phyloP scores from a whole-genome alignment of 2,797 vertebrate genomes.

The Sebastes taczanowskii region DNA sequence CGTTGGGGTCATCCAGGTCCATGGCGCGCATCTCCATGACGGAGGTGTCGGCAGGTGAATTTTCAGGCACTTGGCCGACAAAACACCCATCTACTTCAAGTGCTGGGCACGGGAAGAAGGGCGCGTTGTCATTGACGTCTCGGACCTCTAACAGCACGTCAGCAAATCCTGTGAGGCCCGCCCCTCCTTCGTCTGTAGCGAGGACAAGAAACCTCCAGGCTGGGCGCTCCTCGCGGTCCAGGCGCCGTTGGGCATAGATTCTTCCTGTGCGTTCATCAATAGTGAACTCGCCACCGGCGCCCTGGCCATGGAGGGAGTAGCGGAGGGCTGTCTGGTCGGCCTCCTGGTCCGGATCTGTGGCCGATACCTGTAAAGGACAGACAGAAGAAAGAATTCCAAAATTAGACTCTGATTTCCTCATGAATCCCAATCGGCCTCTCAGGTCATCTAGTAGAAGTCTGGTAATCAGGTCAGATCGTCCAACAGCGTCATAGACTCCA shows the following conservation, averaged over 20 bases:
- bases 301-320: conserved; percentile 90
- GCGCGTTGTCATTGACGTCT: conserved; percentile 89
- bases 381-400: background rate
- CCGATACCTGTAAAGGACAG: conserved; percentile 83
- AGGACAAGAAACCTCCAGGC: conserved; percentile 89
- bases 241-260: conserved; percentile 81
- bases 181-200: conserved; percentile 88
- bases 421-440: background rate
- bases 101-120: conserved; percentile 85
- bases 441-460: background rate
- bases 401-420: background rate
- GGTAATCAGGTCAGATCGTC: background rate
- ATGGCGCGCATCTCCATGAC: conserved; percentile 91
- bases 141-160: conserved; percentile 88
- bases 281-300: conserved; percentile 86
- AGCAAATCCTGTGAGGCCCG: conserved; percentile 90
- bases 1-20: conserved; percentile 88
- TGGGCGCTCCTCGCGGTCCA: conserved; percentile 87
- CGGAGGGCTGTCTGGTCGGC: conserved; percentile 86
- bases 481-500: background rate
- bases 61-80: conserved; percentile 84
- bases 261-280: conserved; percentile 85
- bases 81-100: conserved; percentile 83
- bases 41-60: conserved; percentile 87
- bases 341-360: conserved; percentile 88